A percentile compares a stretch with the other conserved stretches of the same genome.
Conservation (phyloP, 1,140 invertebrate species). For the Bombus terrestris region DNA sequence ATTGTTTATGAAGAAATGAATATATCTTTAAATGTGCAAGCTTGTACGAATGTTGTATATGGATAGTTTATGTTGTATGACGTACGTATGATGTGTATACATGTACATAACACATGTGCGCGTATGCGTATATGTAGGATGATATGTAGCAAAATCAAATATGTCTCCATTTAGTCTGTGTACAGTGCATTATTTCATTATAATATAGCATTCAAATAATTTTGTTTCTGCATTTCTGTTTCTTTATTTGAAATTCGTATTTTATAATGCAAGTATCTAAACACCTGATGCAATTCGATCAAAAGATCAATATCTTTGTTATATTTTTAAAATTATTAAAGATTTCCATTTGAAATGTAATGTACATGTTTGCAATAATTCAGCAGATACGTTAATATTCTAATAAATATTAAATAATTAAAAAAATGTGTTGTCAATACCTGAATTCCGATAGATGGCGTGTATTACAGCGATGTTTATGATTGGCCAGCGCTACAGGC, state of each 20-base stretch:
- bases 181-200: slow-evolving; percentile 57
- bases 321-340: no score
- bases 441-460: neutral
- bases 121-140: neutral
- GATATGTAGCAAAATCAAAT: slow-evolving; percentile 47
- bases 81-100: slow-evolving; percentile 30
- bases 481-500: neutral
- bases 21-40: slow-evolving; percentile 68
- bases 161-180: slow-evolving; percentile 52
- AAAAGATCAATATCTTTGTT: no score
- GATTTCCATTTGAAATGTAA: no score
- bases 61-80: neutral
- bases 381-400: no score
- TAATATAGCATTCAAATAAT: slow-evolving; percentile 13
- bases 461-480: no score
- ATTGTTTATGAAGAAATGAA: slow-evolving; percentile 30
- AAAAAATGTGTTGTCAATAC: no score
- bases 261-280: neutral
- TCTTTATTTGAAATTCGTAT: neutral
- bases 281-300: no score
- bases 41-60: slow-evolving; percentile 28
- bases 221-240: neutral
- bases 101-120: neutral
- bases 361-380: no score
- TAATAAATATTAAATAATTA: no score